Conservation (phyloP, 1,140 invertebrate species). For the Leptopilina boulardi region DNA sequence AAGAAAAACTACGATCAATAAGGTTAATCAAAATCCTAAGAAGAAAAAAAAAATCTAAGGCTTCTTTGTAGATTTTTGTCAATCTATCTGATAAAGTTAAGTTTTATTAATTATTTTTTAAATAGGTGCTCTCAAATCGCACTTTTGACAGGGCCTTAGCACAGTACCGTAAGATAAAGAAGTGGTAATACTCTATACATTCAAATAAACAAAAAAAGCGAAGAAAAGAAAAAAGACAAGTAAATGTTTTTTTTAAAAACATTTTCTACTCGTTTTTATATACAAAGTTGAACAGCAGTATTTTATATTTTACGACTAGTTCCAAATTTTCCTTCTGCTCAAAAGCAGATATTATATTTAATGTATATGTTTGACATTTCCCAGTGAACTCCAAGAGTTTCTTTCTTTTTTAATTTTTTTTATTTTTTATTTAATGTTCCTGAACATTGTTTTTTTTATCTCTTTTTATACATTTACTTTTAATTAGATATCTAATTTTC, state of each 20-base stretch:
- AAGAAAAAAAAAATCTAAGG: not conserved
- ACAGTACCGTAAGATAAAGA: constrained; percentile 50
- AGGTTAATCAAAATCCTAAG: not conserved
- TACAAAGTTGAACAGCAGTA: constrained; percentile 62
- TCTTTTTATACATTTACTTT: constrained; percentile 56
- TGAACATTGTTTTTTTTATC: constrained; percentile 60
- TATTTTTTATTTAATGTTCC: constrained; percentile 42
- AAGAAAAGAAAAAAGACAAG: constrained; percentile 10
- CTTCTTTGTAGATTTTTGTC: constrained; percentile 28
- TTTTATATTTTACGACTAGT: constrained; percentile 64
- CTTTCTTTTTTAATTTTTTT: not conserved
- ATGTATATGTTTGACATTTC: constrained; percentile 46
- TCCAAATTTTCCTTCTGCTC: constrained; percentile 11
- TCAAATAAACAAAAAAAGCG: constrained; percentile 36
- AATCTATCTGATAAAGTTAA: constrained; percentile 29
- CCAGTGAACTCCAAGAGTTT: constrained; percentile 42
- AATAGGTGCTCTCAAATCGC: constrained; percentile 41
- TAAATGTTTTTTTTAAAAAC: constrained; percentile 2
- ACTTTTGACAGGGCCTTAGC: constrained; percentile 60
- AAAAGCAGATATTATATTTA: constrained; percentile 39
- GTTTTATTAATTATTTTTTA: constrained; percentile 35
- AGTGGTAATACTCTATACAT: constrained; percentile 61
- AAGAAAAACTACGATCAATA: constrained; percentile 4
- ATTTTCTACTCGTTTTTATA: constrained; percentile 50
- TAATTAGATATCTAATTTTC: constrained; percentile 62